Percentiles rank a stretch among this genome's conserved stretches.
phyloP scores from a whole-genome alignment of 2,888 invertebrate genomes.

The Trachelus stipa region DNA sequence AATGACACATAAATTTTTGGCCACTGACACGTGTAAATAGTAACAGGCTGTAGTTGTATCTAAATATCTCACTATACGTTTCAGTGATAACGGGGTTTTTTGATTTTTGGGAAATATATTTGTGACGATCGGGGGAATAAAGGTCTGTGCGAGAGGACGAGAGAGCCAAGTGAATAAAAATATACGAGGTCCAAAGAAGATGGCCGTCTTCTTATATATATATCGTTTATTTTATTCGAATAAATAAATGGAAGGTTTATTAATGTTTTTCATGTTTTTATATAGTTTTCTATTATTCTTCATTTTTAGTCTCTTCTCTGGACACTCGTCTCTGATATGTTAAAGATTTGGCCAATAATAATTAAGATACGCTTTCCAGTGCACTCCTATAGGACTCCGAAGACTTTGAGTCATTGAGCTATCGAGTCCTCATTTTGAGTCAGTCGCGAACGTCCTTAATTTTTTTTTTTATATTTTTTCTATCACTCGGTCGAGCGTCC shows the following conservation, averaged over 20 bases:
- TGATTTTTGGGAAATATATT: background rate
- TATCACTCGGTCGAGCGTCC: background rate
- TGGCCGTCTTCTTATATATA: background rate
- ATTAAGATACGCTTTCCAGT: background rate
- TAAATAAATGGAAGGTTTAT: background rate
- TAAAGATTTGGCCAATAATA: conserved; percentile 41
- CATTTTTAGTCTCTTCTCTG: background rate
- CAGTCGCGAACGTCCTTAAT: conserved; percentile 8
- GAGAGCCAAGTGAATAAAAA: background rate
- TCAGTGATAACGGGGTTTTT: background rate
- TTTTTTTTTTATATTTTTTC: background rate
- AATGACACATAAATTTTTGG: background rate
- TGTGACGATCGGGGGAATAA: background rate
- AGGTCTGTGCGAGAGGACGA: background rate
- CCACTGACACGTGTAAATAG: background rate
- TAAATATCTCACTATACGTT: background rate
- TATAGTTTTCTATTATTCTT: background rate
- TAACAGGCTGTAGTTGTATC: background rate
- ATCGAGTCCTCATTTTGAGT: background rate
- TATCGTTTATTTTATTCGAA: background rate
- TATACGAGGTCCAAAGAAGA: background rate
- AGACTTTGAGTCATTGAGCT: conserved; percentile 12
- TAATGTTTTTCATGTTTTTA: background rate
- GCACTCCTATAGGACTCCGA: background rate
- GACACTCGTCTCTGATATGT: conserved; percentile 53